phyloP scores from a whole-genome alignment of 2,888 invertebrate genomes.

The Tipula unca region DNA sequence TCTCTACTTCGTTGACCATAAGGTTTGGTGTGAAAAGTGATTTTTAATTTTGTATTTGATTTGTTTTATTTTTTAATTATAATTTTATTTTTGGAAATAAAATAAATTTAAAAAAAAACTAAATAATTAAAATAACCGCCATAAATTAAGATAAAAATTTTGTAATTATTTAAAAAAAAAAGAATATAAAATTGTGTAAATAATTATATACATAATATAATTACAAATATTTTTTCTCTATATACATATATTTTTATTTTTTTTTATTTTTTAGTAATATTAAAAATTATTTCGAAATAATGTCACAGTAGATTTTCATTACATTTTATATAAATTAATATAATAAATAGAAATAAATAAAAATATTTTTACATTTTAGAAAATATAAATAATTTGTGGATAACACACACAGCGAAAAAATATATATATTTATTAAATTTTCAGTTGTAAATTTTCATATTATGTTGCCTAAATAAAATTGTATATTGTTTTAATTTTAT shows the following conservation, averaged over 20 bases:
- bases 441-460: not conserved
- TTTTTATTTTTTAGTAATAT: not conserved
- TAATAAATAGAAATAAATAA: not conserved
- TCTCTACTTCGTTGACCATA: too few relatives aligned
- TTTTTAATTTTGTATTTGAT: not conserved
- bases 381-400: not conserved
- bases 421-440: not conserved
- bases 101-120: not conserved
- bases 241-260: not conserved
- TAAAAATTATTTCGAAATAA: slow-evolving; percentile 9
- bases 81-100: not conserved
- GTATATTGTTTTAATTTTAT: not conserved
- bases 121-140: slow-evolving; percentile 10
- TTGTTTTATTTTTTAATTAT: not conserved
- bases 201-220: not conserved
- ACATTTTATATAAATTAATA: not conserved
- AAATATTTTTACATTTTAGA: not conserved
- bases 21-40: not conserved
- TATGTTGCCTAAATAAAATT: not conserved
- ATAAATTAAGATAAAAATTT: slow-evolving; percentile 8
- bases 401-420: not conserved
- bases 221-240: slow-evolving; percentile 1
- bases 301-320: slow-evolving; percentile 20
- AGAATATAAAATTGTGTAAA: not conserved
- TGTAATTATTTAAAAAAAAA: not conserved